Base-by-base conservation (phyloP, 2,888 invertebrate species). In the Epirrita christyi region DNA sequence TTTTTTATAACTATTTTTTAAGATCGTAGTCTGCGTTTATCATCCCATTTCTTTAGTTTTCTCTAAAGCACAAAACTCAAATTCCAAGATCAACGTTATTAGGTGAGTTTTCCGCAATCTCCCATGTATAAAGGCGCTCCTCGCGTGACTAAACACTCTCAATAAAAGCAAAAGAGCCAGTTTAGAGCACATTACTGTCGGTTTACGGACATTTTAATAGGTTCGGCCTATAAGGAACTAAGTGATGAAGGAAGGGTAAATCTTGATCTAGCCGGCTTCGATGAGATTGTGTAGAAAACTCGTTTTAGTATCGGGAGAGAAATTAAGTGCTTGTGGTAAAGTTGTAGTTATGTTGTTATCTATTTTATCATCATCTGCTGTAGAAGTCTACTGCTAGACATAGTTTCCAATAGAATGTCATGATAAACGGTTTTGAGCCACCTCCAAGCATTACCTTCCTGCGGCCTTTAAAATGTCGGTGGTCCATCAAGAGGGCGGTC, bases 151-250 rank as follows among this genome's bases (percentile, higher is more conserved):
- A 64, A 66, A 61, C 46, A 38, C 53, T 37, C 61, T 62, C 50
- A 64, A 57, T 61, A 55, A 59, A 59, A 57, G 59, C 64, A 61
- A 66, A 67, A 58, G 55, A 49, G 62, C 54, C 49, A 50, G 64
- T 59, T 64, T 61, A 60, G 47, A 63, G 57, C 53, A 63, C 56
- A 67, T 67, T 67, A 64, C 55, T 61, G 67, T 63, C 64, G 63
- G 59, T 59, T 61, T 67, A 60, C 53, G 46, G 56, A 53, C 56
- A 52, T 61, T 66, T 64, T 66, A 64, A 64, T 64, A 64, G 64
- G 41, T 50, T 38, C 47, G 21, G 55, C 63, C 59, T 61, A 64
- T 67, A 64, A 67, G 67, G 64, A 64, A 61, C 54, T 7, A 60
- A 56, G 55, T 61, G 64, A 64, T 55, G 64, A 64, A 59, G 62